Conservation (phyloP, 2,113 vertebrate species). For the Esox niger region DNA sequence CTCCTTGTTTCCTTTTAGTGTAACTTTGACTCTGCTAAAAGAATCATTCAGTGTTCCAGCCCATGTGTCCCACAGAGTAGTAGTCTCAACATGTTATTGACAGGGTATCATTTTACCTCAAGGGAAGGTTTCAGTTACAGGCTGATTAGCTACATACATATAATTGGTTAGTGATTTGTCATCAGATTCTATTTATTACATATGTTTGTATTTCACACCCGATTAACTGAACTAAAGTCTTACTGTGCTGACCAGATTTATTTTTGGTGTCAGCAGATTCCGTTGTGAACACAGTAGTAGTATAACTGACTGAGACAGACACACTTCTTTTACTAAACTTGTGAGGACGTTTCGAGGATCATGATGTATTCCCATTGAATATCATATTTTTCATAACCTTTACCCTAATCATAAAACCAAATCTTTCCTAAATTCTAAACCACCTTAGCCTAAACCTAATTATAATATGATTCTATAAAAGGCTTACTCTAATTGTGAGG, state of each 20-base stretch:
- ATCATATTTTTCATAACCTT: no score
- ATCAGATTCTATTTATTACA: slow-evolving; percentile 26
- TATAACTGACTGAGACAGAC: slow-evolving; percentile 33
- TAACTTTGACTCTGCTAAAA: slow-evolving; percentile 54
- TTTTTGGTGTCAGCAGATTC: slow-evolving; percentile 43
- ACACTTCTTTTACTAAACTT: no score
- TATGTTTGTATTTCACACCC: slow-evolving; percentile 7
- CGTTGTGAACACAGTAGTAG: slow-evolving; percentile 50
- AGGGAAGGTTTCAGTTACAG: neutral
- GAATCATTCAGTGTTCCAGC: slow-evolving; percentile 21
- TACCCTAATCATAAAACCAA: no score
- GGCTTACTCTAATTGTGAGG: no score
- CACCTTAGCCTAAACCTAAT: no score
- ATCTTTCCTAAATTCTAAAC: no score
- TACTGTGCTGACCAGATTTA: slow-evolving; percentile 38
- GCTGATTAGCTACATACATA: slow-evolving; percentile 3
- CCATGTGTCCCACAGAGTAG: slow-evolving; percentile 26
- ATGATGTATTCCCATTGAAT: slow-evolving; percentile 41
- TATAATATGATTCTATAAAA: no score
- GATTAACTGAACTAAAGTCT: slow-evolving; percentile 54
- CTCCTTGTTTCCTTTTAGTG: slow-evolving; percentile 45
- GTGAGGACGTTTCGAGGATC: no score
- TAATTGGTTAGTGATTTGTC: slow-evolving; percentile 11
- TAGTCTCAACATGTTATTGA: slow-evolving; percentile 37
- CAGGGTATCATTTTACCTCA: slow-evolving; percentile 17